Conservation (phyloP, 2,888 invertebrate genomes). For the Cosmopolites sordidus region DNA sequence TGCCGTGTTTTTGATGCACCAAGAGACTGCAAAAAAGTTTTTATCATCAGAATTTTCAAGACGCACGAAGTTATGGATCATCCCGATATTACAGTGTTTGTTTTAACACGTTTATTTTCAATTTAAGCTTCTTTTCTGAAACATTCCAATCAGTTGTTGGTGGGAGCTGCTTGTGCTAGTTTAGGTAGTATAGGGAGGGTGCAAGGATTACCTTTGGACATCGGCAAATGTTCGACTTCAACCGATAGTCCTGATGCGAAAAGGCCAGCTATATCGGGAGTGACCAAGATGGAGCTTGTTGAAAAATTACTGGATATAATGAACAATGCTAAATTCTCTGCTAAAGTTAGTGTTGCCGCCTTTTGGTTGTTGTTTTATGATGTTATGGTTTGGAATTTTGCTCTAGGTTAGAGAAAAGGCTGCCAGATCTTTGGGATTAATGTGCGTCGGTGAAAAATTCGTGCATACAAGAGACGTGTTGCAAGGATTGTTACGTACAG, state of each 20-base stretch:
- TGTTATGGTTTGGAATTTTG: background rate
- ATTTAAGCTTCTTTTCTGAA: constrained; percentile 50
- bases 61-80: no score
- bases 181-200: constrained; percentile 54
- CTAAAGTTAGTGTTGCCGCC: constrained; percentile 53
- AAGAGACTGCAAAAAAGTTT: no score
- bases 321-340: constrained; percentile 64
- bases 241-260: constrained; percentile 49
- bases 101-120: no score
- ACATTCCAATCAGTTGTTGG: constrained; percentile 58
- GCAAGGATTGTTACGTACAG: constrained; percentile 69
- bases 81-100: background rate
- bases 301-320: constrained; percentile 67
- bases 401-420: constrained; percentile 66
- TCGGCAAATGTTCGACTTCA: constrained; percentile 41
- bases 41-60: no score
- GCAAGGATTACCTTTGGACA: constrained; percentile 40
- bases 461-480: constrained; percentile 69
- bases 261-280: constrained; percentile 40
- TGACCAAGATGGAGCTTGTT: constrained; percentile 66
- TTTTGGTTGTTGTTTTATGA: constrained; percentile 1
- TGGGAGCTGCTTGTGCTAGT: constrained; percentile 66
- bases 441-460: constrained; percentile 84
- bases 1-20: no score
- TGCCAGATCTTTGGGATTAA: constrained; percentile 68